These are phyloP conservation scores for Bradypodion ventrale DNA, from an alignment of 2,797 vertebrate genomes.

Conservation along the genomic window DNA sequence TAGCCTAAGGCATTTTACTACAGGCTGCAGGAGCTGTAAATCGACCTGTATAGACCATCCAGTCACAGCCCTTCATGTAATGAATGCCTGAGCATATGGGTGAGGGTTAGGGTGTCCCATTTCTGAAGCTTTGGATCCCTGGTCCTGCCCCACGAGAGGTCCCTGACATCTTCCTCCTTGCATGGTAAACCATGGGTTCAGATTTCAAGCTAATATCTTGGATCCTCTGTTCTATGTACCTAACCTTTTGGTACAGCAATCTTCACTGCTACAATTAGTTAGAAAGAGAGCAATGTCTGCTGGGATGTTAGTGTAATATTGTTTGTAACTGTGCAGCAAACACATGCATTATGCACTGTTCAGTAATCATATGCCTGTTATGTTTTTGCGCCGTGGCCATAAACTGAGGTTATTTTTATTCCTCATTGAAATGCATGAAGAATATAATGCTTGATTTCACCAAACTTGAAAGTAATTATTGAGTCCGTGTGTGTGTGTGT, in stretches of 20 bases:
- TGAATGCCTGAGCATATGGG: background rate
- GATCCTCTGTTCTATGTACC: conserved; percentile 33
- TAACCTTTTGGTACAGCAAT: conserved; percentile 36
- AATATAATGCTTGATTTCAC: conserved; percentile 45
- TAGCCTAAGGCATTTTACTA: too few relatives aligned
- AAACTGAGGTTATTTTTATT: conserved; percentile 18
- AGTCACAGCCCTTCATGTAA: background rate
- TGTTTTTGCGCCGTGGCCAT: conserved; percentile 5
- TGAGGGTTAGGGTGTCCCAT: too few relatives aligned
- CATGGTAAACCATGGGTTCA: background rate
- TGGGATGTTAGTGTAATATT: conserved; percentile 24
- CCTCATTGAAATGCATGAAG: conserved; percentile 46
- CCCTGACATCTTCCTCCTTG: background rate
- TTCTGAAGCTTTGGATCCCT: background rate
- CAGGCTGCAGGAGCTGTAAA: too few relatives aligned
- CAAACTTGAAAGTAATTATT: conserved; percentile 57
- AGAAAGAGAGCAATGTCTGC: conserved; percentile 21
- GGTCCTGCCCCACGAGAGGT: background rate
- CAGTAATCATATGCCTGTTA: fast-evolving
- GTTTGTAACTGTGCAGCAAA: conserved; percentile 2
- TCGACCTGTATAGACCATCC: background rate
- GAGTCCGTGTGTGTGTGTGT: conserved; percentile 41
- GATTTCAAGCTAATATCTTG: conserved; percentile 17
- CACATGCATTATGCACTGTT: background rate
- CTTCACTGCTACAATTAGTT: conserved; percentile 30